These are phyloP conservation scores for Andrena bucephala DNA, from an alignment of 2,888 invertebrate species.

Conservation along the genomic window DNA sequence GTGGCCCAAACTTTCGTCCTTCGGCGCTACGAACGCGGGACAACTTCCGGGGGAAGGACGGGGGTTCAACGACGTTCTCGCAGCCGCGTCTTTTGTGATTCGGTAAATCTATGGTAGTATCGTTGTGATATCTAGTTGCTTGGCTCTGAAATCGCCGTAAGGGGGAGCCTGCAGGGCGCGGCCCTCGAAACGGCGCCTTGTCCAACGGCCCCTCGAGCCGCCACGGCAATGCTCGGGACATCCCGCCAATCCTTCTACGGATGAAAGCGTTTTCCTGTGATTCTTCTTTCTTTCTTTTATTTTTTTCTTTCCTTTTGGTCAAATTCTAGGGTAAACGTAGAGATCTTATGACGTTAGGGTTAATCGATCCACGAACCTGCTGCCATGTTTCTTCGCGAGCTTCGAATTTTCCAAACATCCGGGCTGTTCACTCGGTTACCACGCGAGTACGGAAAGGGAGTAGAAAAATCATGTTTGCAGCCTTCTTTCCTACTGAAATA, in stretches of 20 bases:
- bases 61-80: conserved; percentile 20
- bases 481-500: conserved; percentile 20
- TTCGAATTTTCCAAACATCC: conserved; percentile 31
- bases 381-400: background rate
- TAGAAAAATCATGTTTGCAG: conserved; percentile 21
- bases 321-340: conserved; percentile 23
- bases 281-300: background rate
- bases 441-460: conserved; percentile 43
- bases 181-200: background rate
- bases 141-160: conserved; percentile 37
- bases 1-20: conserved; percentile 30
- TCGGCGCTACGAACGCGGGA: conserved; percentile 15
- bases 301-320: background rate
- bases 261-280: conserved; percentile 34
- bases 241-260: conserved; percentile 34
- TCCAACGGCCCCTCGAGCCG: background rate
- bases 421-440: conserved; percentile 49
- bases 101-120: conserved; percentile 52
- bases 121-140: conserved; percentile 61
- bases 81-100: conserved; percentile 32
- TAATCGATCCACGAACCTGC: conserved; percentile 12
- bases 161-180: background rate
- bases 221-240: conserved; percentile 1
- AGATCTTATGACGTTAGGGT: conserved; percentile 19
- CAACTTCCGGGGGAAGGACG: conserved; percentile 3